Percentiles rank a stretch among this genome's conserved stretches.
Evolutionary conservation across 1,140 invertebrate species (phyloP).

Genomic region (Macrotrachela quadricornifera): DNA sequence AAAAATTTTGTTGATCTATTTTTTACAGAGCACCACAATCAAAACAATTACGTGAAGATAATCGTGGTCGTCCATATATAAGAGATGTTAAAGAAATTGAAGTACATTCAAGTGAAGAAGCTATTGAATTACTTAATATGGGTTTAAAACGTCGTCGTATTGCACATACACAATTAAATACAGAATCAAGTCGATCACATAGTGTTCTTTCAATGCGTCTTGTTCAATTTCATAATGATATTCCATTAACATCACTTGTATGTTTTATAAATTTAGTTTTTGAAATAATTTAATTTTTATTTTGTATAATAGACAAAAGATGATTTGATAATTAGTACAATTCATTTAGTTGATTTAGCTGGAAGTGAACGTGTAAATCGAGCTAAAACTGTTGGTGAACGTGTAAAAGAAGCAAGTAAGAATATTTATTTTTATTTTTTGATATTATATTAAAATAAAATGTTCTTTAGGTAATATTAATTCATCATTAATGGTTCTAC

Average conservation of each 20-base stretch:
- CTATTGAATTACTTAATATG: constrained; percentile 43
- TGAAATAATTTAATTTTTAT: constrained; percentile 22
- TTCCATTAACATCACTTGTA: constrained; percentile 33
- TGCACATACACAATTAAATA: constrained; percentile 65
- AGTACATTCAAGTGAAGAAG: constrained; percentile 72
- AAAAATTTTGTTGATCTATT: no score
- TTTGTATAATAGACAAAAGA: constrained; percentile 23
- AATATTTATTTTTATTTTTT: no score
- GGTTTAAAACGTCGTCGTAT: constrained; percentile 44
- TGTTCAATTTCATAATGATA: constrained; percentile 39
- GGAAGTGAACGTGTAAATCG: constrained; percentile 69
- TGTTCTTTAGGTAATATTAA: constrained; percentile 56
- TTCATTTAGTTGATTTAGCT: constrained; percentile 79
- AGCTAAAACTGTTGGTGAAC: constrained; percentile 55
- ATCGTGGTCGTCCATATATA: constrained; percentile 63
- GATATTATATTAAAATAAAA: constrained; percentile 10
- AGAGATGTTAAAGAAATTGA: constrained; percentile 61
- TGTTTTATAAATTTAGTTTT: constrained; percentile 13
- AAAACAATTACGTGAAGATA: constrained; percentile 54
- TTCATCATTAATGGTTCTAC: constrained; percentile 56
- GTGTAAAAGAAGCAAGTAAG: constrained; percentile 54
- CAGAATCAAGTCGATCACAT: constrained; percentile 74
- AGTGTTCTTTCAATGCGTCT: constrained; percentile 73
- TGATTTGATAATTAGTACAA: constrained; percentile 36
- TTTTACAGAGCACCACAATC: constrained; percentile 19